phyloP scores from a whole-genome alignment of 2,113 vertebrate species.

The Anhinga anhinga region DNA sequence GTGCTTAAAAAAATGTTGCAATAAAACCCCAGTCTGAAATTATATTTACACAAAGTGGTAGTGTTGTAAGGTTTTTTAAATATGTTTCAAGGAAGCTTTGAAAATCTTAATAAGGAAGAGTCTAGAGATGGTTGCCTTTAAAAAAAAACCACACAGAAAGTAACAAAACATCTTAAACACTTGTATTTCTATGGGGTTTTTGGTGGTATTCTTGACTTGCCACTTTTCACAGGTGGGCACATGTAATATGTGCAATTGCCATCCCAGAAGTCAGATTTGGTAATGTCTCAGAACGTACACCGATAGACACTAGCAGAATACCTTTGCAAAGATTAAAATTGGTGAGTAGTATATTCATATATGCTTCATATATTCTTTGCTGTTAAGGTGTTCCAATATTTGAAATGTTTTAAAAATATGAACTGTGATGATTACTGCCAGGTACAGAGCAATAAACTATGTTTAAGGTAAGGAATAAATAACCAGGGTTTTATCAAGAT shows the following conservation, averaged over 20 bases:
- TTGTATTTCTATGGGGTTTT: neutral
- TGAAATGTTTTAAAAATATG: neutral
- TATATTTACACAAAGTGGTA: neutral
- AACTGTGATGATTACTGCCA: neutral
- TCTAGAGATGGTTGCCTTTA: neutral
- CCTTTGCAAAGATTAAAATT: constrained; percentile 93
- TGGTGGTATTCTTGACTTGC: constrained; percentile 52
- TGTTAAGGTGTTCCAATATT: constrained; percentile 3
- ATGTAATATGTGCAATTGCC: constrained; percentile 92
- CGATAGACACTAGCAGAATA: constrained; percentile 90
- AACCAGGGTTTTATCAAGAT: neutral
- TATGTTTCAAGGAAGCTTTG: neutral
- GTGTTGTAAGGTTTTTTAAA: neutral
- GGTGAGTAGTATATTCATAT: constrained; percentile 78
- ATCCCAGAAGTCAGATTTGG: constrained; percentile 93
- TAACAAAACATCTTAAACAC: neutral
- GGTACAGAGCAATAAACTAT: neutral
- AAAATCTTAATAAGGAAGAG: neutral
- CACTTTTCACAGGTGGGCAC: constrained; percentile 88
- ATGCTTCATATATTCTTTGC: constrained; percentile 24
- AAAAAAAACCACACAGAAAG: neutral
- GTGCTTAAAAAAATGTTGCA: neutral
- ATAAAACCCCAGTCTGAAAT: neutral
- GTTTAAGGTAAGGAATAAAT: neutral
- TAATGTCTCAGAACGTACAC: constrained; percentile 85